phyloP scores from a whole-genome alignment of 2,888 invertebrate genomes.

The Aspidapion aeneum region DNA sequence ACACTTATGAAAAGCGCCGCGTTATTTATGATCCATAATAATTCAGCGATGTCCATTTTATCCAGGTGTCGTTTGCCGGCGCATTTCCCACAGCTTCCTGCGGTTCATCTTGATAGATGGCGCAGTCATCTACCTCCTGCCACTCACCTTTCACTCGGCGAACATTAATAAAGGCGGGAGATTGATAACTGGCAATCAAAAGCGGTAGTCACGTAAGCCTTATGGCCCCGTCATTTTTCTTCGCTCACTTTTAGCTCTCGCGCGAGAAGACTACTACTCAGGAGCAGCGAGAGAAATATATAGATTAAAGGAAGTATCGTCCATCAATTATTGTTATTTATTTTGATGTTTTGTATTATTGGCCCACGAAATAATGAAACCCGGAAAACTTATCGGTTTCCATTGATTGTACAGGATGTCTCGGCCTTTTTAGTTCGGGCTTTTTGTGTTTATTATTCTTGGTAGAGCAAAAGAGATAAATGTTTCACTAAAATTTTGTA shows the following conservation, averaged over 20 bases:
- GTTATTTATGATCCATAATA: background rate
- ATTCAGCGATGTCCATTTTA: background rate
- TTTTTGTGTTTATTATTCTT: no score
- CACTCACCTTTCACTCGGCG: constrained; percentile 29
- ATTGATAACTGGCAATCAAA: constrained; percentile 25
- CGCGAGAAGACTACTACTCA: background rate
- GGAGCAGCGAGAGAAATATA: no score
- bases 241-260: background rate
- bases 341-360: constrained; percentile 3
- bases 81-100: constrained; percentile 7
- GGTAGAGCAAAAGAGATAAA: no score
- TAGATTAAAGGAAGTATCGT: background rate
- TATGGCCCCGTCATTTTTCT: constrained; percentile 14
- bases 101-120: constrained; percentile 38
- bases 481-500: no score
- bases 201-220: constrained; percentile 20
- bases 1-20: no score
- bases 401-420: no score
- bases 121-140: constrained; percentile 44
- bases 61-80: background rate
- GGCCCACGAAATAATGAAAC: background rate
- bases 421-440: no score
- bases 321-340: constrained; percentile 5
- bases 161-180: constrained; percentile 24
- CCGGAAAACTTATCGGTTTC: background rate